Conservation (phyloP, 1,140 invertebrate genomes). For the Cydia pomonella region DNA sequence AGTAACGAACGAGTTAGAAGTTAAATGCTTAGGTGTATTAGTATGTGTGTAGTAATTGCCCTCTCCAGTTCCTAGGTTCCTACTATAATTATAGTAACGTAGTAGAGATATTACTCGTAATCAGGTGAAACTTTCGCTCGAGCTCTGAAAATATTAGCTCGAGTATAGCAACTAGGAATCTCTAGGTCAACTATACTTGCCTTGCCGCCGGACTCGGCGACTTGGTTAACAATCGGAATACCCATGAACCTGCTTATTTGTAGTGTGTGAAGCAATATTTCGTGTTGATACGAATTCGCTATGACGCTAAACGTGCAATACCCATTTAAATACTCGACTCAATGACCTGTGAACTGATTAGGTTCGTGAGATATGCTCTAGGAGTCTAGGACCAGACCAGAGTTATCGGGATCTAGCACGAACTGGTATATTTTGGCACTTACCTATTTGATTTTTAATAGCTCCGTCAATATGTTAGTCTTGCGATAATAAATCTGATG, state of each 20-base stretch:
- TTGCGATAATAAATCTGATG: not conserved
- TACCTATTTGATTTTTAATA: not conserved
- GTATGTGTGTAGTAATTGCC: not conserved
- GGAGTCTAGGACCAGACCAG: constrained; percentile 45
- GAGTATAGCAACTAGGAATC: no score
- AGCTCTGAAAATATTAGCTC: no score
- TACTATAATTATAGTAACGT: no score
- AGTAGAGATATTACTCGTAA: no score
- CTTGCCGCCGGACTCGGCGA: not conserved
- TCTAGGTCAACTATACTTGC: no score
- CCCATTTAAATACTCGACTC: constrained; percentile 42
- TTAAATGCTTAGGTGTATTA: not conserved
- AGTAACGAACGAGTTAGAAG: not conserved
- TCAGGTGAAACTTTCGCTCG: no score
- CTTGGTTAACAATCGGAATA: not conserved
- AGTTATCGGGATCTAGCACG: constrained; percentile 54
- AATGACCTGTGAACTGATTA: constrained; percentile 58
- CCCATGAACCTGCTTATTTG: not conserved
- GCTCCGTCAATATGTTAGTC: not conserved
- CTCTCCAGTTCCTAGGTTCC: no score
- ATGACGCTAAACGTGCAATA: constrained; percentile 41
- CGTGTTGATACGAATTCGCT: constrained; percentile 29
- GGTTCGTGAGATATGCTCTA: constrained; percentile 65
- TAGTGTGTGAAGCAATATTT: constrained; percentile 32
- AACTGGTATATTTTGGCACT: constrained; percentile 18